A percentile compares a stretch with the other conserved stretches of the same genome.
These are phyloP conservation scores for Ischnus inquisitorius DNA, from an alignment of 2,888 invertebrate species.

Conservation along the genomic window DNA sequence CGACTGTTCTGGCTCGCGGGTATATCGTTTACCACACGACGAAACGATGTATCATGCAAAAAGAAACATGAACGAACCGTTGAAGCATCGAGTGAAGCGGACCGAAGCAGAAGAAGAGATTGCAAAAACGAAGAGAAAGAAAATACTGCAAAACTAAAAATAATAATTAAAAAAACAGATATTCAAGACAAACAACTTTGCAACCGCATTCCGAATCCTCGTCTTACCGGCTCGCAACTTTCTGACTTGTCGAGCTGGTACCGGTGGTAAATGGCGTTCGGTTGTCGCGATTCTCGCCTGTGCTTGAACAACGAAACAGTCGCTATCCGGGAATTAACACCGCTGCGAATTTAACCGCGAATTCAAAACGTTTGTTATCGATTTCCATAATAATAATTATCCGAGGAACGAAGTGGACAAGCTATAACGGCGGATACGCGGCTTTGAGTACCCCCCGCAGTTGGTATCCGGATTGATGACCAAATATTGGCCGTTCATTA, in stretches of 20 bases:
- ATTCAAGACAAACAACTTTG: slow-evolving; percentile 22
- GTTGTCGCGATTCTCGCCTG: no score
- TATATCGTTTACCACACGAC: not conserved
- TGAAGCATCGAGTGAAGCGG: not conserved
- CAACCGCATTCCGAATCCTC: slow-evolving; percentile 23
- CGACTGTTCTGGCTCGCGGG: not conserved
- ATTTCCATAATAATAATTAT: no score
- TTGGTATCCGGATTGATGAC: no score
- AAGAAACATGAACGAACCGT: not conserved
- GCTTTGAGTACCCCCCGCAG: no score
- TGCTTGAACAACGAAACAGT: no score
- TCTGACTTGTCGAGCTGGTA: not conserved
- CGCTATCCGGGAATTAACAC: no score
- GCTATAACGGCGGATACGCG: no score
- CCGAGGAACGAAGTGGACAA: no score
- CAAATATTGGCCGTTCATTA: no score
- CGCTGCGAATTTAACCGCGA: no score
- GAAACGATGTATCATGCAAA: not conserved
- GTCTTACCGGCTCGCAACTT: not conserved
- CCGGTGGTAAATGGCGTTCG: not conserved
- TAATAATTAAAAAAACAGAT: not conserved
- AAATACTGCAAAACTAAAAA: not conserved
- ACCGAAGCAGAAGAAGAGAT: not conserved
- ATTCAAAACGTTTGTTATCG: no score
- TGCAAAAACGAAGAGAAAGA: not conserved